A percentile compares a stretch with the other conserved stretches of the same genome.
Evolutionary conservation across 1,140 invertebrate genomes (phyloP).

Genomic region (Tyrophagus putrescentiae): DNA sequence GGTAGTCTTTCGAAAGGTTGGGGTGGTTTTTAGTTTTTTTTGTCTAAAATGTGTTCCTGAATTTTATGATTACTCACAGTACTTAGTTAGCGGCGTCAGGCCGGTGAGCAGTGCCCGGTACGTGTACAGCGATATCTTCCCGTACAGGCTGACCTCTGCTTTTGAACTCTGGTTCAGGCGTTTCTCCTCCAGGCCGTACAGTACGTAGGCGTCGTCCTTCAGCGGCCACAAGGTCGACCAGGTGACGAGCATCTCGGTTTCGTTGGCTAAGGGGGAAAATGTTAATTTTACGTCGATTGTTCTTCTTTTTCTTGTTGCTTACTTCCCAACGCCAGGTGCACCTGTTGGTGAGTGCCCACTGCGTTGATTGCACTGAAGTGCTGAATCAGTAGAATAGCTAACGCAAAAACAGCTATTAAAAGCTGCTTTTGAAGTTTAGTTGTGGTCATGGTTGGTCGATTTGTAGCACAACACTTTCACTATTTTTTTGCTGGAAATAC

Average conservation of each 20-base stretch:
- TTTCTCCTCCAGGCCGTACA: slow-evolving; percentile 49
- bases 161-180: slow-evolving; percentile 38
- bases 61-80: slow-evolving; percentile 49
- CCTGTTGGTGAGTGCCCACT: no score
- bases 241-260: slow-evolving; percentile 63
- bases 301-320: slow-evolving; percentile 5
- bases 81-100: slow-evolving; percentile 44
- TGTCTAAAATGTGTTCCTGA: no score
- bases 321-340: slow-evolving; percentile 20
- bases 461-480: no score
- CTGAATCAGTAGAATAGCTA: no score
- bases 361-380: no score
- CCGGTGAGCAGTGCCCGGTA: slow-evolving; percentile 50
- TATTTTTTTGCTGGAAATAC: no score
- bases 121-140: slow-evolving; percentile 59
- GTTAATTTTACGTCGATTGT: background rate
- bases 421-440: no score
- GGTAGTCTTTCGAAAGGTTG: slow-evolving; percentile 24
- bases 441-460: no score
- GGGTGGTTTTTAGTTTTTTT: background rate
- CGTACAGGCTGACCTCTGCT: slow-evolving; percentile 49
- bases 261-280: slow-evolving; percentile 39
- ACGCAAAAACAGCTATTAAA: no score
- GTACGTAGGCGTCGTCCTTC: slow-evolving; percentile 48
- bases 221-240: slow-evolving; percentile 63